Base-by-base conservation (phyloP, 2,888 invertebrate species). In the Drosophila mercatorum region DNA sequence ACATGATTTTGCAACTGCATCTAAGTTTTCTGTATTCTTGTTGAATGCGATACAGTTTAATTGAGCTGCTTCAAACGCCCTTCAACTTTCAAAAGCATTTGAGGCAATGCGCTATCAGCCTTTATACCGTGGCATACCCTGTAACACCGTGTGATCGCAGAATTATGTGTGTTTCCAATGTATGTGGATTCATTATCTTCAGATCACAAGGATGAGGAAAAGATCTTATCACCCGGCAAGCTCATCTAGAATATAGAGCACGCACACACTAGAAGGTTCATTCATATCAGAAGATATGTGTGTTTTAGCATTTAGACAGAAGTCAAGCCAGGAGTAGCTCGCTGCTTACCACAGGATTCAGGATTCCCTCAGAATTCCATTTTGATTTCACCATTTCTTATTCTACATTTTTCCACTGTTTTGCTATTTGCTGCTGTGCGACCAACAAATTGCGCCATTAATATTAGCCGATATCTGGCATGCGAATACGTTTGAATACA, bases 371-470 rank as follows among this genome's bases (percentile, higher is more conserved):
- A 40, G 60, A 59, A 66, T 67, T 66, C 46, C 49, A 46, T 43
- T 31, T 41, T 47, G 40, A 41, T 38, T 64, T 49, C 44, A 40
- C 17, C n/a, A 41, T 41, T 53, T 40, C 26, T 2, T 40, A n/a
- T 40, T 40, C 36, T 5, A 17, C n/a, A 11, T 5, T 26, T 5
- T 17, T 34, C 10, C 26, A 49, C 51, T 44, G 34, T 43, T 70
- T 64, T 47, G 17, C 41, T 52, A 58, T 58, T 67, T 67, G 57
- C 68, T 49, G 74, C 72, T 72, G 80, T 60, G 62, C 57, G 62
- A 63, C 70, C 34, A 70, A 78, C 79, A 80, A 88, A 86, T 86
- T 86, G 78, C 85, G 86, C 83, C 80, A 86, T 82, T 88, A 78
- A 86, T 88, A 79, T 72, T 62, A 41, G 28, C 69, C 58, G 70